Conservation (phyloP, 2,888 invertebrate species). For the Melinaea marsaeus region DNA sequence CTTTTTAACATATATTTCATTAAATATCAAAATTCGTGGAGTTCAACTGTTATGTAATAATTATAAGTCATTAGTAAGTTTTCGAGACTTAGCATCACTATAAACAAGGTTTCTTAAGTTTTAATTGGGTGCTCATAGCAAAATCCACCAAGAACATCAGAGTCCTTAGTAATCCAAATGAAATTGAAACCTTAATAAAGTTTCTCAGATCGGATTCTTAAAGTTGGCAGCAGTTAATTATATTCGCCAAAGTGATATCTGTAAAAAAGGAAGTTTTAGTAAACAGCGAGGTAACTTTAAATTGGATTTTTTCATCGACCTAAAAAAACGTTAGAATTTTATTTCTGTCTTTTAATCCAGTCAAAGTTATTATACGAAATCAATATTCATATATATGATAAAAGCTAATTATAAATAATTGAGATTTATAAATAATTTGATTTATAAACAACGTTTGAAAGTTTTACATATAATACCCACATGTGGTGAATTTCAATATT, state of each 20-base stretch:
- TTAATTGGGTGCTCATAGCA: constrained; percentile 14
- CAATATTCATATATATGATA: constrained; percentile 10
- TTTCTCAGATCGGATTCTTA: constrained; percentile 36
- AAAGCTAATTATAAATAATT: constrained; percentile 10
- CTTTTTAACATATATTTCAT: too few species aligned
- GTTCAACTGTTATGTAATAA: too few species aligned
- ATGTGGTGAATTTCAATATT: too few species aligned
- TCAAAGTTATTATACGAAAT: constrained; percentile 30
- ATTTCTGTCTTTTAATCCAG: constrained; percentile 43
- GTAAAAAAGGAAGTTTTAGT: constrained; percentile 49
- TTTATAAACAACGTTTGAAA: too few species aligned
- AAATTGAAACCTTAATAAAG: constrained; percentile 34
- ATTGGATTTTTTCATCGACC: constrained; percentile 50
- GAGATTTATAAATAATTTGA: neutral
- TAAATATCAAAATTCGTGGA: too few species aligned
- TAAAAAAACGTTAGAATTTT: constrained; percentile 42
- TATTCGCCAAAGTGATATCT: constrained; percentile 53
- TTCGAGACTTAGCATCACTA: neutral
- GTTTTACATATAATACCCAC: too few species aligned
- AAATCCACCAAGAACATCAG: constrained; percentile 12
- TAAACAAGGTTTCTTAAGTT: constrained; percentile 8
- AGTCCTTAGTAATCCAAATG: constrained; percentile 31
- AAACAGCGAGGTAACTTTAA: constrained; percentile 58
- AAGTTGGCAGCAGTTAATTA: constrained; percentile 49
- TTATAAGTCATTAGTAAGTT: too few species aligned